Percentiles rank a stretch among this genome's conserved stretches.
Evolutionary conservation across 2,797 vertebrate species (phyloP).

Genomic region (Macropodus opercularis): DNA sequence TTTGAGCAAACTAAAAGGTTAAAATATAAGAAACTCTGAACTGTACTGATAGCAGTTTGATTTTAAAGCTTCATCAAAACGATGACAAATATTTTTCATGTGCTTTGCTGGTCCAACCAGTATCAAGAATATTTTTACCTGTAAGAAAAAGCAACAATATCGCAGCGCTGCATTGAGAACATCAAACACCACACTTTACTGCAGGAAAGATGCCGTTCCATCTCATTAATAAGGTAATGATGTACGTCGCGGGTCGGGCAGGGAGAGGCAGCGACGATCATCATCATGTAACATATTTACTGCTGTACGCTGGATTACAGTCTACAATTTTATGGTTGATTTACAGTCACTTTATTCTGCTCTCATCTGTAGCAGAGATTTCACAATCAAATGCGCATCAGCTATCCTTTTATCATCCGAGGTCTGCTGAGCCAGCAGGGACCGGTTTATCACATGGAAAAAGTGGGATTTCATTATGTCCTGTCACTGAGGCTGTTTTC

Average conservation of each 20-base stretch:
- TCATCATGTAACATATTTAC: slow-evolving; percentile 91
- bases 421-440: slow-evolving; percentile 74
- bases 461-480: slow-evolving; percentile 45
- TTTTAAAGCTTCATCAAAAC: slow-evolving; percentile 8
- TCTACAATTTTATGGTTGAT: slow-evolving; percentile 93
- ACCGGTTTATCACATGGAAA: slow-evolving; percentile 42
- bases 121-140: no score
- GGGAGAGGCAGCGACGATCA: slow-evolving; percentile 83
- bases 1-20: slow-evolving; percentile 46
- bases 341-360: slow-evolving; percentile 83
- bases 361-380: slow-evolving; percentile 80
- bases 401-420: slow-evolving; percentile 60
- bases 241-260: slow-evolving; percentile 85
- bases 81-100: background rate
- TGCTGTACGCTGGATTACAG: slow-evolving; percentile 85
- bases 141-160: slow-evolving; percentile 4
- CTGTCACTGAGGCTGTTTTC: slow-evolving; percentile 35
- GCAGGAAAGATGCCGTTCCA: slow-evolving; percentile 82
- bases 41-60: slow-evolving; percentile 2
- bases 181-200: slow-evolving; percentile 65
- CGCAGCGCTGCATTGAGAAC: slow-evolving; percentile 45
- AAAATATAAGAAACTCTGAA: slow-evolving; percentile 20
- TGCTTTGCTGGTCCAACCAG: background rate
- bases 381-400: slow-evolving; percentile 78
- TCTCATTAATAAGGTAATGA: slow-evolving; percentile 90